These are phyloP conservation scores for Theocolax elegans DNA, from an alignment of 1,140 invertebrate species.

Conservation along the genomic window DNA sequence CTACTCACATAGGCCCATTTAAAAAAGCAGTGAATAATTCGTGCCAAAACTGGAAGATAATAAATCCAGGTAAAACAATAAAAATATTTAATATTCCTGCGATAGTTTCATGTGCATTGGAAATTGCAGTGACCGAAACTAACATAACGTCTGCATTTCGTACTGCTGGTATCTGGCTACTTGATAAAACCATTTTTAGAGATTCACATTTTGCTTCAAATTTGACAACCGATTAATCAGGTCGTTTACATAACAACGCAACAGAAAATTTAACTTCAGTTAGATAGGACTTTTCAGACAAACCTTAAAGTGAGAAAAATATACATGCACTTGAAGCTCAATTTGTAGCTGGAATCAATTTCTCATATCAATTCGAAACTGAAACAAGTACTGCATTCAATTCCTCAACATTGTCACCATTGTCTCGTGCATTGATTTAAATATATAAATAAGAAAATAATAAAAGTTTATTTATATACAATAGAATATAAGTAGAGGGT, in stretches of 20 bases:
- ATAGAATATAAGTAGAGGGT: too few species aligned
- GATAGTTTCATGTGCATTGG: constrained; percentile 57
- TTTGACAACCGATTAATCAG: constrained; percentile 54
- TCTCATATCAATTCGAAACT: too few species aligned
- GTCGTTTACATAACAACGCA: neutral
- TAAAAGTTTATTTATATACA: too few species aligned
- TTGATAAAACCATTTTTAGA: constrained; percentile 53
- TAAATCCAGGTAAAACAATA: constrained; percentile 62
- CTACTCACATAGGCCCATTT: constrained; percentile 61
- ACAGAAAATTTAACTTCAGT: too few species aligned
- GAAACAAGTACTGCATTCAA: too few species aligned
- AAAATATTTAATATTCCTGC: constrained; percentile 65
- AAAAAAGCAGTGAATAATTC: constrained; percentile 53
- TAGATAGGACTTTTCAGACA: too few species aligned
- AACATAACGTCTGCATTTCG: constrained; percentile 62
- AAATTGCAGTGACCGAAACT: constrained; percentile 54
- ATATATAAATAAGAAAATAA: too few species aligned
- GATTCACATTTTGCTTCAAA: constrained; percentile 54
- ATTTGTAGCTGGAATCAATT: too few species aligned
- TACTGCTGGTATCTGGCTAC: constrained; percentile 53
- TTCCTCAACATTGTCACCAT: too few species aligned
- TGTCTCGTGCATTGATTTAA: too few species aligned
- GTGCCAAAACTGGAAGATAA: neutral
- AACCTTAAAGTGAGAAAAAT: too few species aligned
- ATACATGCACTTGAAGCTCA: too few species aligned